Base-by-base conservation (phyloP, 1,140 invertebrate species). In the Ctenoplectra terminalis region DNA sequence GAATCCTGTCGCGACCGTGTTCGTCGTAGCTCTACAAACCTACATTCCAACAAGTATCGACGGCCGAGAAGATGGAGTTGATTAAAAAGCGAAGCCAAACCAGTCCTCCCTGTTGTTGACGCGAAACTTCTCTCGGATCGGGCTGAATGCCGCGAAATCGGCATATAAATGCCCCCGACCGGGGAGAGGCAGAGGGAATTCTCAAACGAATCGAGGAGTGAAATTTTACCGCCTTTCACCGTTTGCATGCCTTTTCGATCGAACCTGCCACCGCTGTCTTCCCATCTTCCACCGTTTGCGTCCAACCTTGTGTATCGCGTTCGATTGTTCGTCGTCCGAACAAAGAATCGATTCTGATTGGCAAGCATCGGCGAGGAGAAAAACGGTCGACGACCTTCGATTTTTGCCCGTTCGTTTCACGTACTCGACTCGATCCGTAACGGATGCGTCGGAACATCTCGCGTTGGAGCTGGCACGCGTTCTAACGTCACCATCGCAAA, bases 181-280 rank as follows among this genome's bases (percentile, higher is more conserved):
- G 63, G 54, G 54, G 34, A 71, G 63, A 54, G 69, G 60, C 31
- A 67, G 73, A 63, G 58, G 54, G 54, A 80, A 86, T 81, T 80
- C 74, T 86, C 86, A 76, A 84, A 88, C 81, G 72, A 76, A 81
- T 67, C 61, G 64, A 75, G 73, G 81, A 89, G 88, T 87, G 88
- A 89, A 89, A 89, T 89, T 84, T 85, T 85, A 82, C 77, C 64
- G 84, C 86, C 87, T 89, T 89, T 89, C 88, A 86, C 87, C 86
- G 78, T 81, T 78, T 64, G 83, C 83, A 34, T 79, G 80, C 83
- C 85, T 85, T 85, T 87, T 69, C 82, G 76, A 75, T 77, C 84
- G 70, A 83, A 85, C 82, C 74, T 79, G 73, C 67, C 84, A 66
- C 60, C 46, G 48, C 48, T 50, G 87, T 83, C 74, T 85, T n/a